Base-by-base conservation (phyloP, 2,797 vertebrate genomes). In the Pseudochirops cupreus region DNA sequence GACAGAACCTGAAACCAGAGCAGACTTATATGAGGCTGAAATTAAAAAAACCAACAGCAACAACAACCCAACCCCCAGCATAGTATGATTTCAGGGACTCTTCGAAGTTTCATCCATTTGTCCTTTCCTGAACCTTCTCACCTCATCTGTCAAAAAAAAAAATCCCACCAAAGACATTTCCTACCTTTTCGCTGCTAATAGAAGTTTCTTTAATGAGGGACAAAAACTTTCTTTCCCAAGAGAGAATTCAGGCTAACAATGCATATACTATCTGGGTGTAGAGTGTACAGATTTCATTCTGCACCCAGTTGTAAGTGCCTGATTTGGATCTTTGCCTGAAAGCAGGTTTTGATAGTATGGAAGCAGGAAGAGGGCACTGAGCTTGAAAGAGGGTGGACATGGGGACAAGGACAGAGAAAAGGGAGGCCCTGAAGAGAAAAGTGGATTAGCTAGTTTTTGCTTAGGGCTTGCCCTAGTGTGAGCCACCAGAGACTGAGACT, bases 271-370 rank as follows among this genome's bases (percentile, higher is more conserved):
- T 28, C 58, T 18, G 0, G 5, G 56, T 18, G 82, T 53, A 95
- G 7, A 54, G 0, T 57, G 92, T 52, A 74, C 93, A 29, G 92
- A 56, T 90, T 0, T 67, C 57, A 92, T 53, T 92, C 74, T 62
- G 91, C 67, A 55, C 50, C 82, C 26, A 62, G 33, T 33, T 52
- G 12, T 87, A 31, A 92, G 33, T n/a, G 1, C 50, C 24, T 87
- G 74, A 87, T 50, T 50, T 87, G 39, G 39, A 74, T 95, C 16
- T 56, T 94, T 96, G 92, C 54, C 62, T 96, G 91, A 90, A 96
- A 92, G 91, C 5, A 21, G 33, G 29, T 91, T 82, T 87, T 87
- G 74, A 87, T 18, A 58, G 67, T 82, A 9, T 62, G 11, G 16
- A 92, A 56, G 21, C 39, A 87, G n/a, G 93, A 94, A 91, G n/a